These are phyloP conservation scores for Pharmacophagus antenor DNA, from an alignment of 2,888 invertebrate species.

Conservation along the genomic window DNA sequence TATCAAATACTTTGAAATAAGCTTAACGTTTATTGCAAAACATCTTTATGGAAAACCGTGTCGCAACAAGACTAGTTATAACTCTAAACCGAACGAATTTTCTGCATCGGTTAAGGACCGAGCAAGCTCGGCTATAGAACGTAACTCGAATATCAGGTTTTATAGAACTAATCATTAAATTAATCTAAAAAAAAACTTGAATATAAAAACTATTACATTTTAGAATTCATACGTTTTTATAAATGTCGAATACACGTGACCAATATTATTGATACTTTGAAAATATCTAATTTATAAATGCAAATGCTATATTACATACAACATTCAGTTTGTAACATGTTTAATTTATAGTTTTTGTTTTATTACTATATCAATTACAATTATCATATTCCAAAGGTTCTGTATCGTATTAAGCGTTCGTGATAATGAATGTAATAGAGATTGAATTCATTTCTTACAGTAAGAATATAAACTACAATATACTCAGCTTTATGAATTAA, in stretches of 20 bases:
- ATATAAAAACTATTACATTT: too few species aligned
- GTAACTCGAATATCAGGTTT: neutral
- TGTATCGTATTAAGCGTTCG: neutral
- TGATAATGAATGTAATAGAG: too few species aligned
- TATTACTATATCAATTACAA: neutral
- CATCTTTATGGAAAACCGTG: constrained; percentile 4
- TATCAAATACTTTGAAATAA: neutral
- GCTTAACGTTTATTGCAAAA: neutral
- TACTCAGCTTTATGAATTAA: too few species aligned
- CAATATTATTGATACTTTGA: too few species aligned
- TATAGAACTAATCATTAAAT: too few species aligned
- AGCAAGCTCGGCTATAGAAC: neutral
- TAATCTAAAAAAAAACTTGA: too few species aligned
- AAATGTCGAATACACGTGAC: too few species aligned
- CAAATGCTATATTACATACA: too few species aligned
- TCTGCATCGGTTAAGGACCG: neutral
- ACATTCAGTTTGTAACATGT: neutral
- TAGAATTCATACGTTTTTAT: too few species aligned
- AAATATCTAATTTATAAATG: neutral
- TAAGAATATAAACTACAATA: too few species aligned
- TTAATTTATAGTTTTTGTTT: neutral
- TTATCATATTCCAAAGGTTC: neutral
- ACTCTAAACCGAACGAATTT: too few species aligned
- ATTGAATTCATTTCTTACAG: too few species aligned
- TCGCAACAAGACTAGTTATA: constrained; percentile 7